Evolutionary conservation across 30 jellyfish, hydroid and myxozoan genomes (phyloP).

Genomic region (Rhopilema esculentum): DNA sequence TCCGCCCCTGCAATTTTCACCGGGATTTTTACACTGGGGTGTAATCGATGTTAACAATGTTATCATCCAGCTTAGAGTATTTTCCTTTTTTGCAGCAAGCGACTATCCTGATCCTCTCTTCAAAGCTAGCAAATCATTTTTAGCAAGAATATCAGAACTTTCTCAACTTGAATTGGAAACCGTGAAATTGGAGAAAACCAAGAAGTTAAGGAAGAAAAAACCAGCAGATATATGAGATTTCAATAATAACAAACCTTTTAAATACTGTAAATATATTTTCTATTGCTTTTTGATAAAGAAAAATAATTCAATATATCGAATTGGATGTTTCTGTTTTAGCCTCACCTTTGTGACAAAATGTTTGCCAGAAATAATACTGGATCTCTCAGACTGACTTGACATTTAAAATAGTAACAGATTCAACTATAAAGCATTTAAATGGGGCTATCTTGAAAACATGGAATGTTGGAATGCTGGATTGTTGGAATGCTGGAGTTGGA

Average conservation of each 20-base stretch:
- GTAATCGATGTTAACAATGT: no score
- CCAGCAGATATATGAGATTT: neutral
- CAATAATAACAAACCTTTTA: neutral
- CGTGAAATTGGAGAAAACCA: slow-evolving; percentile 36
- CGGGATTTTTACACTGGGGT: no score
- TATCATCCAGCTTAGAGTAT: no score
- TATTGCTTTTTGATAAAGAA: neutral
- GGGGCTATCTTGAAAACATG: no score
- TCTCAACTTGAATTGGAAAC: slow-evolving; percentile 49
- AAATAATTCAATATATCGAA: neutral
- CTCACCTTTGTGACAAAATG: no score
- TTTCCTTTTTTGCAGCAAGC: slow-evolving; percentile 7
- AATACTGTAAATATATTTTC: neutral
- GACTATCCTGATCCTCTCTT: slow-evolving; percentile 41
- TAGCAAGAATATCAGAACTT: slow-evolving; percentile 45
- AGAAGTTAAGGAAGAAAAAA: slow-evolving; percentile 16
- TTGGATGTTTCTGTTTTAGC: neutral
- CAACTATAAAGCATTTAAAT: no score
- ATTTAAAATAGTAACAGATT: no score
- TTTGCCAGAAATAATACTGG: no score
- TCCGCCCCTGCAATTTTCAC: no score
- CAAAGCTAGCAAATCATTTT: slow-evolving; percentile 40
- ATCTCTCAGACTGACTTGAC: no score
- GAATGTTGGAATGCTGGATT: no score
- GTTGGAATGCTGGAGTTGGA: no score